phyloP scores from a whole-genome alignment of 2,797 vertebrate species.

The Phrynocephalus vlangalii region DNA sequence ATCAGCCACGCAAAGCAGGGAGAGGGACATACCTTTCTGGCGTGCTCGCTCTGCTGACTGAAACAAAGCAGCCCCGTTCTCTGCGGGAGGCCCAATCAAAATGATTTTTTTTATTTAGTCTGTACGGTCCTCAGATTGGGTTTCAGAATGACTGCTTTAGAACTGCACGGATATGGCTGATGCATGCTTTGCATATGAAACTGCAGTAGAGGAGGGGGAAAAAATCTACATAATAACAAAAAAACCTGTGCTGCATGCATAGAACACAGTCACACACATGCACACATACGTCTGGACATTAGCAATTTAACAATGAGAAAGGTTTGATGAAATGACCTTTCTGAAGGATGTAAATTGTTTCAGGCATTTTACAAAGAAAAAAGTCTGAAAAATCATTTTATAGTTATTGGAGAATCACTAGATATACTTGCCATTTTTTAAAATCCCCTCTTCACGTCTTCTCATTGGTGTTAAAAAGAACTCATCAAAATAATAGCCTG shows the following conservation, averaged over 20 bases:
- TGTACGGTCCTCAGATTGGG: slow-evolving; percentile 89
- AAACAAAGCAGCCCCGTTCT: slow-evolving; percentile 88
- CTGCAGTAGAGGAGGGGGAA: slow-evolving; percentile 75
- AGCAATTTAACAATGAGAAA: slow-evolving; percentile 62
- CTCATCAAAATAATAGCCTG: slow-evolving; percentile 52
- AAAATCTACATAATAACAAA: slow-evolving; percentile 86
- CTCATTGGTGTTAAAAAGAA: slow-evolving; percentile 31
- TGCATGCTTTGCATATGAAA: slow-evolving; percentile 90
- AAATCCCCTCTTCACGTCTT: background rate
- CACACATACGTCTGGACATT: slow-evolving; percentile 59
- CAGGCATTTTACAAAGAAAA: slow-evolving; percentile 54
- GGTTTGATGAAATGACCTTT: slow-evolving; percentile 68
- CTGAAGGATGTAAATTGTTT: slow-evolving; percentile 57
- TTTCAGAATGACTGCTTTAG: slow-evolving; percentile 89
- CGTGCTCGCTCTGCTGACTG: slow-evolving; percentile 84
- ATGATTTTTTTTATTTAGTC: slow-evolving; percentile 91
- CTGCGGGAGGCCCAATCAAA: slow-evolving; percentile 93
- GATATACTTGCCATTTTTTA: slow-evolving; percentile 49
- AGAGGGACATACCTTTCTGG: slow-evolving; percentile 84
- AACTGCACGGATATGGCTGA: slow-evolving; percentile 84
- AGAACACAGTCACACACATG: slow-evolving; percentile 37
- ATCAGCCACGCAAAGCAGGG: slow-evolving; percentile 83
- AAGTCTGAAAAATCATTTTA: slow-evolving; percentile 58
- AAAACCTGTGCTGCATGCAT: slow-evolving; percentile 81
- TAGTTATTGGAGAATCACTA: slow-evolving; percentile 51